Conservation (phyloP, 1,140 invertebrate genomes). For the Leptonema lineaticorne region DNA sequence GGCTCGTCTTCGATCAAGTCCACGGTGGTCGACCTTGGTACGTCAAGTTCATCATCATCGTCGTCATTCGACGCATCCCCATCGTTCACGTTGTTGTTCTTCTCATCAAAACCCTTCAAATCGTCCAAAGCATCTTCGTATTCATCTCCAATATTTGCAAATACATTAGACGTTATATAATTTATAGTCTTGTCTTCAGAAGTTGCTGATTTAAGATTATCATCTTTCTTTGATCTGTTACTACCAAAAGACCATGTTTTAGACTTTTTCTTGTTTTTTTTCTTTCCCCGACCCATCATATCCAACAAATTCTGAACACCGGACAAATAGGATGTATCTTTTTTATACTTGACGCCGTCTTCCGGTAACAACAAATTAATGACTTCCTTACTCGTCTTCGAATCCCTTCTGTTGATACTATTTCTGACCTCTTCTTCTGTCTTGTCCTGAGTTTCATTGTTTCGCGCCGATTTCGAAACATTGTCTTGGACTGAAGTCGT, state of each 20-base stretch:
- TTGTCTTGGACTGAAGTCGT: background rate
- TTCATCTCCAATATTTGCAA: background rate
- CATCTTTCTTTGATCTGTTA: conserved; percentile 17
- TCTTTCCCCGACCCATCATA: conserved; percentile 35
- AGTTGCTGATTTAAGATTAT: background rate
- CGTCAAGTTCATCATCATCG: conserved; percentile 2
- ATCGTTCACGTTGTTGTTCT: background rate
- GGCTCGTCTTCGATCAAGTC: conserved; percentile 19
- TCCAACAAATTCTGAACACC: conserved; percentile 37
- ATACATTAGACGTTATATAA: conserved; percentile 17
- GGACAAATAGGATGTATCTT: conserved; percentile 29
- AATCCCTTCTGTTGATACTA: conserved; percentile 14
- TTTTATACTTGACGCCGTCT: conserved; percentile 34
- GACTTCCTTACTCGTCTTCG: conserved; percentile 34
- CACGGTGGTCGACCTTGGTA: conserved; percentile 6
- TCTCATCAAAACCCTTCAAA: background rate
- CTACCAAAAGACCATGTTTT: conserved; percentile 38
- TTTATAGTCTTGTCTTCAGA: conserved; percentile 2
- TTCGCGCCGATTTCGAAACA: background rate
- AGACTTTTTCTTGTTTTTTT: conserved; percentile 19
- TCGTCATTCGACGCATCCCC: no score
- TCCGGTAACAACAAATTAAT: conserved; percentile 35
- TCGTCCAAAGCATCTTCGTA: conserved; percentile 2
- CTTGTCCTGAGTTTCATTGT: background rate
- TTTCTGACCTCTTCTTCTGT: background rate